Base-by-base conservation (phyloP, 1,140 invertebrate species). In the Drosophila biarmipes region DNA sequence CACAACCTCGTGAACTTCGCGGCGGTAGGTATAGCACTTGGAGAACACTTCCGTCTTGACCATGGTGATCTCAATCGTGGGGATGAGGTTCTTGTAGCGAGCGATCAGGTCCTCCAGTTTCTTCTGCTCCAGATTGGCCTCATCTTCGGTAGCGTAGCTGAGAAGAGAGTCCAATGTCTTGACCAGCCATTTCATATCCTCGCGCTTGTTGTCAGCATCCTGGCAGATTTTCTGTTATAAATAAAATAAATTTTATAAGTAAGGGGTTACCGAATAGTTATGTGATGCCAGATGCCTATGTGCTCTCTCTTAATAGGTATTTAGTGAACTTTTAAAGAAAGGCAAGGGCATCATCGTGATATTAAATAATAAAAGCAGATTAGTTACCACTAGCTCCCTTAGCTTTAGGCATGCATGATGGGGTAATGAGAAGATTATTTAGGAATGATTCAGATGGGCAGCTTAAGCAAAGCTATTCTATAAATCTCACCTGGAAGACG, bases 181-280 rank as follows among this genome's bases (percentile, higher is more conserved):
- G 1, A 98, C 97, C 42, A 99, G 93, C 97, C 97, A 98, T 86
- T 98, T 98, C 95, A 98, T 98, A 75, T 98, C 97, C 92, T 98
- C 97, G 48, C 96, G 94, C 91, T 97, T 97, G 45, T 94, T 94
- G 89, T 98, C 97, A 62, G 98, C 97, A 93, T 98, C 97, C 46
- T 95, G 94, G 89, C 97, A 98, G 71, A 98, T 96, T 91, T 95
- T 95, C 97, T 98, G 90, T 17, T 91, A 90, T 75, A 61, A 76
- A 90, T 5, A 61, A 64, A 63, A 10, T 2, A 45, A 15, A 19
- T 4, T 12, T 5, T 53, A 29, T 52, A 17, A 62, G 15, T 19
- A 5, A 38, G 3, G 3, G 14, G 3, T 12, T 15, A 0, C 5
- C 3, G 24, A 5, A 4, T 24, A n/a, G n/a, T 24, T 4, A 24